phyloP scores from a whole-genome alignment of 2,113 vertebrate species.

The Vanacampus margaritifer region DNA sequence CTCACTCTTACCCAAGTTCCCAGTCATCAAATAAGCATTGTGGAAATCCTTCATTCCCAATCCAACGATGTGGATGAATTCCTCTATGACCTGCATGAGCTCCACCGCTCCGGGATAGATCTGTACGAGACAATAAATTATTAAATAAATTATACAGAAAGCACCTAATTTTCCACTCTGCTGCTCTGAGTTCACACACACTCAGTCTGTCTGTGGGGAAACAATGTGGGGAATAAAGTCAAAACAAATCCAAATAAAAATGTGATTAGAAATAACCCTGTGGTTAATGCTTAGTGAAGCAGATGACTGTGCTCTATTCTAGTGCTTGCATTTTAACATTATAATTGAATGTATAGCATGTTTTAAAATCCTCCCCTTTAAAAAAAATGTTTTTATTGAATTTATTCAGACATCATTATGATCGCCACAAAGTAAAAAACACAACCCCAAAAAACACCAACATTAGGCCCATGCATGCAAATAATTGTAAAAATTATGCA shows the following conservation, averaged over 20 bases:
- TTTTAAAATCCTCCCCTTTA: too few species aligned
- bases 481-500: too few species aligned
- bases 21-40: conserved; percentile 99
- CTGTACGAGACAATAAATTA: conserved; percentile 62
- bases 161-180: conserved; percentile 15
- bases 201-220: background rate
- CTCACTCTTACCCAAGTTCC: conserved; percentile 94
- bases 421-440: too few species aligned
- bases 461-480: too few species aligned
- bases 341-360: background rate
- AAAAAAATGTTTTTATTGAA: too few species aligned
- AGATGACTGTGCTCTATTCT: background rate
- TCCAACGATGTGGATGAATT: conserved; percentile 99
- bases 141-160: conserved; percentile 5
- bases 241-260: conserved; percentile 4
- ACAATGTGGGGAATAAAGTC: background rate
- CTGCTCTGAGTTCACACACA: conserved; percentile 11
- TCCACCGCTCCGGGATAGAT: conserved; percentile 97
- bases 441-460: too few species aligned
- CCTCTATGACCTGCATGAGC: conserved; percentile 99
- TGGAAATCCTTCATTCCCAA: conserved; percentile 99
- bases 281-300: background rate
- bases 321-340: background rate
- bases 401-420: too few species aligned
- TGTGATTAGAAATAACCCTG: background rate